These are phyloP conservation scores for Tetramorium bicarinatum DNA, from an alignment of 2,888 invertebrate species.

Conservation along the genomic window DNA sequence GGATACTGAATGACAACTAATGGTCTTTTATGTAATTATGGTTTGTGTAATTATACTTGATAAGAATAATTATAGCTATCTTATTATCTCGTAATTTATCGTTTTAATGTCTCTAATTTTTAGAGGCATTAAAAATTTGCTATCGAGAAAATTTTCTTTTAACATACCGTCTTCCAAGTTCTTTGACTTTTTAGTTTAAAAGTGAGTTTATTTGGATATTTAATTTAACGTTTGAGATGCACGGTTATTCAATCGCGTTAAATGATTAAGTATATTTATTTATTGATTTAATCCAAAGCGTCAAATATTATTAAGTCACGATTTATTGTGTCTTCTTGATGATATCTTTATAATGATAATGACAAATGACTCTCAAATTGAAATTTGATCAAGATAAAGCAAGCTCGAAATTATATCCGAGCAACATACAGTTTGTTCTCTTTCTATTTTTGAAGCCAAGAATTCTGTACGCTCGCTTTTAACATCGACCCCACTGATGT, in stretches of 20 bases:
- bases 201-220: not conserved
- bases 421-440: not conserved
- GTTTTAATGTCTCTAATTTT: not conserved
- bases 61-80: not conserved
- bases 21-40: not conserved
- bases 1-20: not conserved
- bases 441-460: not conserved
- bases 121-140: not conserved
- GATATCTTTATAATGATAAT: not conserved
- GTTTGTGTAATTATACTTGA: not conserved
- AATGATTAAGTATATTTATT: not conserved
- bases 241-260: too few species aligned
- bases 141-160: not conserved
- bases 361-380: not conserved
- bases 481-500: not conserved
- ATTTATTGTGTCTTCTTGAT: not conserved
- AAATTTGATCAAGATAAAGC: not conserved
- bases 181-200: not conserved
- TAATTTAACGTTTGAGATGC: not conserved
- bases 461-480: not conserved
- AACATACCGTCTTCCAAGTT: not conserved
- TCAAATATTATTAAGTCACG: not conserved
- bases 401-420: not conserved
- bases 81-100: not conserved
- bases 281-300: conserved; percentile 14